Conservation (phyloP, 2,888 invertebrate species). For the Tenthredo mesomela region DNA sequence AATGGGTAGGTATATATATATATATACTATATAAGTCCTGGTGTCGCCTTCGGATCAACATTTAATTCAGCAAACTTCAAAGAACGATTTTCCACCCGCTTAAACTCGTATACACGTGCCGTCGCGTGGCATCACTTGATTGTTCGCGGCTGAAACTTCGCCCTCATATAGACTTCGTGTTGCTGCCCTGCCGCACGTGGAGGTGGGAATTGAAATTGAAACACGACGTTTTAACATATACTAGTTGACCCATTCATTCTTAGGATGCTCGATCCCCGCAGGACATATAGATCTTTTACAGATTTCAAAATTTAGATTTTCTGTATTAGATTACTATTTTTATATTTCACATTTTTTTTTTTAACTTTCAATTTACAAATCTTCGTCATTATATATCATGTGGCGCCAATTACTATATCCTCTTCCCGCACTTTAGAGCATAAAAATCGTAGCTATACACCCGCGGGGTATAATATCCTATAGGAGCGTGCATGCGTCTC, state of each 20-base stretch:
- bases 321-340: not conserved
- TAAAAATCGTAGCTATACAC: conserved; percentile 21
- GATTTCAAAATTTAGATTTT: not conserved
- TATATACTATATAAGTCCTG: conserved; percentile 30
- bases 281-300: conserved; percentile 28
- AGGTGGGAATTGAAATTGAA: conserved; percentile 50
- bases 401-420: not conserved
- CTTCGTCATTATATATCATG: not conserved
- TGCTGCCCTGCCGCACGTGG: conserved; percentile 45
- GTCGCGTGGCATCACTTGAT: conserved; percentile 63
- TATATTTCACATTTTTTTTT: not conserved
- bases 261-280: conserved; percentile 17
- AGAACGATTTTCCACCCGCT: conserved; percentile 72
- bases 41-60: conserved; percentile 49
- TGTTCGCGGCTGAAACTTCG: conserved; percentile 55
- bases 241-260: not conserved
- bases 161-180: conserved; percentile 39
- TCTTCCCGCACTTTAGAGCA: not conserved
- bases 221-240: not conserved
- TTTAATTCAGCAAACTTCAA: conserved; percentile 64
- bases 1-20: too few species aligned
- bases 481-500: conserved; percentile 34
- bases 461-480: conserved; percentile 32
- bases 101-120: conserved; percentile 66
- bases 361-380: not conserved